A percentile compares a stretch with the other conserved stretches of the same genome.
Evolutionary conservation across 1,140 invertebrate species (phyloP).

Genomic region (Diplogasteroides magnus): DNA sequence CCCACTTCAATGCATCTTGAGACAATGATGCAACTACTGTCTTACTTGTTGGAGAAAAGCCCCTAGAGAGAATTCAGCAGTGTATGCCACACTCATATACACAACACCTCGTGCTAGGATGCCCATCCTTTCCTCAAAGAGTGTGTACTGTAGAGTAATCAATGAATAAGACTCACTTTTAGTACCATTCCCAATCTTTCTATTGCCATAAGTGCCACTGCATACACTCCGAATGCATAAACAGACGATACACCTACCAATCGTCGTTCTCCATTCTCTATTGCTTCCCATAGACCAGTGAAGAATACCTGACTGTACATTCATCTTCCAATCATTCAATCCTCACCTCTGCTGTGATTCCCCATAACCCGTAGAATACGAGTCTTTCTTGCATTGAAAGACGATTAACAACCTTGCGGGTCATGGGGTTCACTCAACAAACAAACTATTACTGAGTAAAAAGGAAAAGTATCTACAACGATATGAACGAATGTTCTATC

Average conservation of each 20-base stretch:
- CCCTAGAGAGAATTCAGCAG: conserved; percentile 61
- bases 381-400: conserved; percentile 46
- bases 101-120: conserved; percentile 57
- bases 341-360: conserved; percentile 61
- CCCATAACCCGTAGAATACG: conserved; percentile 62
- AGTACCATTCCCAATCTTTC: conserved; percentile 57
- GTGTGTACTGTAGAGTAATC: background rate
- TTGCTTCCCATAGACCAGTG: conserved; percentile 61
- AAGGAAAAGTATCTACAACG: background rate
- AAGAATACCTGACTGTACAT: conserved; percentile 7
- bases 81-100: conserved; percentile 60
- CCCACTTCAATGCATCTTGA: conserved; percentile 56
- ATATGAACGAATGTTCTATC: background rate
- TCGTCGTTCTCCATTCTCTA: conserved; percentile 59
- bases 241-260: conserved; percentile 60
- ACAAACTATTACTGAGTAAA: too few relatives aligned
- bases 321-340: conserved; percentile 40
- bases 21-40: too few relatives aligned
- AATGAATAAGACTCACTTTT: conserved; percentile 25
- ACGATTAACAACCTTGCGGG: background rate
- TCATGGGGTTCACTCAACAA: too few relatives aligned
- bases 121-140: conserved; percentile 32
- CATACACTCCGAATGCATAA: conserved; percentile 61
- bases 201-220: conserved; percentile 57
- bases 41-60: conserved; percentile 55